Evolutionary conservation across 2,797 vertebrate species (phyloP), one percentile per base, ranked within the genome.

Genomic region (Falco novaeseelandiae): DNA sequence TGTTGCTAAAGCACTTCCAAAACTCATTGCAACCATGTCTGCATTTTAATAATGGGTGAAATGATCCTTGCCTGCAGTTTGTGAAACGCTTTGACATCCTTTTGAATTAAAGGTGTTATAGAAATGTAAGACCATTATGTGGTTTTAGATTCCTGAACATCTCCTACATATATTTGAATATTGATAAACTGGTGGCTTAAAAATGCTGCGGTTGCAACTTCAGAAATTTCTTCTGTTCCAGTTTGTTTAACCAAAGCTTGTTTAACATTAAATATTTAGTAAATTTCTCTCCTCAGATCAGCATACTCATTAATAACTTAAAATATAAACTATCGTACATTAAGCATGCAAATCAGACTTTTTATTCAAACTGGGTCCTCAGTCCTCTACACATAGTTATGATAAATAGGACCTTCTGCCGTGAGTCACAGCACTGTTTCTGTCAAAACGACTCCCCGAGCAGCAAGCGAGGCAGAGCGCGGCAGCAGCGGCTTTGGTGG

Each of bases 231-330:
- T 82, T 84, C 80, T 63, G 70, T 97, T 97, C 91, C 48, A 89
- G 63, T 97, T 97, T 97, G 90, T 95, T 97, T 97, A 95, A 96
- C 97, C 61, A 90, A 89, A 93, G 96, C 96, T 92, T 96, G 89
- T 92, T 97, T 81, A 96, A 88, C 91, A 97, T 97, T 97, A 98
- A 98, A 98, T 98, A 98, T 97, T 97, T 97, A 97, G 52, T 74
- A 92, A 88, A 92, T 97, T 97, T 96, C 83, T 96, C 97, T 96
- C 93, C 97, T 95, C 82, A 69, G 84, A 97, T 96, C 85, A 93
- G 93, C 95, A 74, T 54, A 80, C 79, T 97, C 93, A 97, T 97
- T 98, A 98, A 97, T 96, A 97, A 97, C 88, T 96, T 96, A 91
- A 97, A 98, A 72, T 90, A 94, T 81, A 97, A 97, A 94, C 93